Percentiles rank a stretch among this genome's conserved stretches.
Conservation (phyloP, 2,797 vertebrate genomes). For the Acridotheres tristis region DNA sequence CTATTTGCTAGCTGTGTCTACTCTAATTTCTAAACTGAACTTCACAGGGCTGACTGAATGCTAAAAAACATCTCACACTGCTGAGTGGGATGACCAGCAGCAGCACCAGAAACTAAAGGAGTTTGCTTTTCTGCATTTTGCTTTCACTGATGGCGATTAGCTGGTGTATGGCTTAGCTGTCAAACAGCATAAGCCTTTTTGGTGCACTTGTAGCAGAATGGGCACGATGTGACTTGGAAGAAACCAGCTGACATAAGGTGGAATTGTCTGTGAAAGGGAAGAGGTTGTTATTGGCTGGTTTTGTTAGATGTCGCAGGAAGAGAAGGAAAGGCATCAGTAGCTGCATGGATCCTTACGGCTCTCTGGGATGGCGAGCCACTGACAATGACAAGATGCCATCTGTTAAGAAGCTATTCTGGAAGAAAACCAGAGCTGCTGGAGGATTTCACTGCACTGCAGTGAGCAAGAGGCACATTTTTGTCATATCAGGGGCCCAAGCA, state of each 20-base stretch:
- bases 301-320: slow-evolving; percentile 60
- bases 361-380: slow-evolving; percentile 56
- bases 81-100: neutral
- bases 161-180: slow-evolving; percentile 54
- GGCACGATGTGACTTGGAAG: slow-evolving; percentile 56
- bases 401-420: slow-evolving; percentile 71
- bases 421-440: slow-evolving; percentile 53
- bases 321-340: slow-evolving; percentile 56
- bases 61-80: neutral
- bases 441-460: slow-evolving; percentile 40
- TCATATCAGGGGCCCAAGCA: neutral
- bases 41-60: slow-evolving; percentile 5
- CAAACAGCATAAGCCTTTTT: slow-evolving; percentile 60
- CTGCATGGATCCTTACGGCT: slow-evolving; percentile 60
- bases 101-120: slow-evolving; percentile 8
- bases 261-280: slow-evolving; percentile 68
- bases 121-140: neutral
- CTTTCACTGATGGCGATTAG: neutral
- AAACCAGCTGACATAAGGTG: slow-evolving; percentile 71
- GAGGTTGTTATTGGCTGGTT: slow-evolving; percentile 66
- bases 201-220: slow-evolving; percentile 37
- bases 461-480: slow-evolving; percentile 32
- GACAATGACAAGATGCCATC: slow-evolving; percentile 74
- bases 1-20: slow-evolving; percentile 54
- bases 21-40: slow-evolving; percentile 47